Percentiles rank a stretch among this genome's conserved stretches.
These are phyloP conservation scores for Lepas anatifera DNA, from an alignment of 2,888 invertebrate genomes.

Conservation along the genomic window DNA sequence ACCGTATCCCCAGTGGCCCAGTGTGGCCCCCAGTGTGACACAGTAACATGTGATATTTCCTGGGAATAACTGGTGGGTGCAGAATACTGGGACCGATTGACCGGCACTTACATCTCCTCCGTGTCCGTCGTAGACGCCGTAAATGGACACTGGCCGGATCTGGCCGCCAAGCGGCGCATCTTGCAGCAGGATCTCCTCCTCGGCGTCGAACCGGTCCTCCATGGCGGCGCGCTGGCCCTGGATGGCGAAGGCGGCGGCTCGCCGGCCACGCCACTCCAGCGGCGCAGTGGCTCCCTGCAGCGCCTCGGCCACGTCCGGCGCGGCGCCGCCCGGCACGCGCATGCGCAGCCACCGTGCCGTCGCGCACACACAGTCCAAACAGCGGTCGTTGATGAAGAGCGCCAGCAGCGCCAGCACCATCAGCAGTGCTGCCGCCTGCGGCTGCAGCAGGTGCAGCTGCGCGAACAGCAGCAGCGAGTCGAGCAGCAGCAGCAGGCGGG, in stretches of 20 bases:
- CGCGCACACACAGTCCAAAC: not conserved
- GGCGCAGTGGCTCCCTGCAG: not conserved
- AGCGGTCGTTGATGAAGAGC: constrained; percentile 3
- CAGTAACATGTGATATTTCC: no score
- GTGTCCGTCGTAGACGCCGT: constrained; percentile 90
- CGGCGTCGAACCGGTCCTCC: constrained; percentile 85
- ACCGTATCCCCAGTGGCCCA: no score
- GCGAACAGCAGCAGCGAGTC: not conserved
- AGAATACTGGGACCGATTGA: no score
- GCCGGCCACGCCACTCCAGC: constrained; percentile 10
- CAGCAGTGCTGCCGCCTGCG: not conserved
- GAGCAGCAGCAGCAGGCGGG: not conserved
- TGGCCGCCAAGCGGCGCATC: not conserved
- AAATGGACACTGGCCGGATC: constrained; percentile 64
- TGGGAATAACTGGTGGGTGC: no score
- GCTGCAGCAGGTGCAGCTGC: not conserved
- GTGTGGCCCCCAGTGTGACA: no score
- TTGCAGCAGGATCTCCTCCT: constrained; percentile 53
- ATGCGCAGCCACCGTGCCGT: not conserved
- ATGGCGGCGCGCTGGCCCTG: constrained; percentile 80
- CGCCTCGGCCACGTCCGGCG: not conserved
- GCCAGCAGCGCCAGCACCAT: not conserved
- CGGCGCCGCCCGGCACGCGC: not conserved
- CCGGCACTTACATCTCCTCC: constrained; percentile 59
- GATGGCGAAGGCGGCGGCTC: constrained; percentile 44